phyloP scores from a whole-genome alignment of 2,113 vertebrate genomes.

The Tringa solitaria region DNA sequence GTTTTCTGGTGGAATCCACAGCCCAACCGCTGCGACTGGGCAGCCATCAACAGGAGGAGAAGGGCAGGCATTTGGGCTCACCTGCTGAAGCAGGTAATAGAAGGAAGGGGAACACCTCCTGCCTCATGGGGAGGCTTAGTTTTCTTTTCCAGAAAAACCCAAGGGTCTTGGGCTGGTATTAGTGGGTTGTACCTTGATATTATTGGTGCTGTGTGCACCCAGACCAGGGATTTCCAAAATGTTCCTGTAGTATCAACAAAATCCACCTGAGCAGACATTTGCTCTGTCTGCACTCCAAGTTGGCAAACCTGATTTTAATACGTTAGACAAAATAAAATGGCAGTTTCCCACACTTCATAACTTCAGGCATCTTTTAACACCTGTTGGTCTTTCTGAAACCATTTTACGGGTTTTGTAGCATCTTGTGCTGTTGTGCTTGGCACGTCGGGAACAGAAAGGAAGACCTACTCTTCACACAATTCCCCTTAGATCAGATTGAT shows the following conservation, averaged over 20 bases:
- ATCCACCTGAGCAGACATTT: neutral
- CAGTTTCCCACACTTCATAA: neutral
- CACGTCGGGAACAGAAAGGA: neutral
- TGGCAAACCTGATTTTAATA: neutral
- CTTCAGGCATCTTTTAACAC: neutral
- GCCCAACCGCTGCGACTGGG: neutral
- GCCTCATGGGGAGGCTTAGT: neutral
- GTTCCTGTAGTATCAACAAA: neutral
- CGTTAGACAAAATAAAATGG: neutral
- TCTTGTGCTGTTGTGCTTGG: neutral
- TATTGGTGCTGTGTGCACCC: neutral
- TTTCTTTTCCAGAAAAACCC: neutral
- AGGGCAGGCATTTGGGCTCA: neutral
- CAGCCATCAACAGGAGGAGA: neutral
- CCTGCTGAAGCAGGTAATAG: neutral
- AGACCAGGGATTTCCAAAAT: neutral
- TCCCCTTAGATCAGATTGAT: constrained; percentile 44
- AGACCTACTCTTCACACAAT: constrained; percentile 2
- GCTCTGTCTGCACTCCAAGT: neutral
- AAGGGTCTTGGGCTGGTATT: neutral
- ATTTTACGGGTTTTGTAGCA: neutral
- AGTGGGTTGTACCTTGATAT: neutral
- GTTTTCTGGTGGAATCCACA: neutral
- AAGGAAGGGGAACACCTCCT: neutral
- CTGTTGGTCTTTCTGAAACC: neutral